phyloP scores from a whole-genome alignment of 2,888 invertebrate species.

The Diloba caeruleocephala region DNA sequence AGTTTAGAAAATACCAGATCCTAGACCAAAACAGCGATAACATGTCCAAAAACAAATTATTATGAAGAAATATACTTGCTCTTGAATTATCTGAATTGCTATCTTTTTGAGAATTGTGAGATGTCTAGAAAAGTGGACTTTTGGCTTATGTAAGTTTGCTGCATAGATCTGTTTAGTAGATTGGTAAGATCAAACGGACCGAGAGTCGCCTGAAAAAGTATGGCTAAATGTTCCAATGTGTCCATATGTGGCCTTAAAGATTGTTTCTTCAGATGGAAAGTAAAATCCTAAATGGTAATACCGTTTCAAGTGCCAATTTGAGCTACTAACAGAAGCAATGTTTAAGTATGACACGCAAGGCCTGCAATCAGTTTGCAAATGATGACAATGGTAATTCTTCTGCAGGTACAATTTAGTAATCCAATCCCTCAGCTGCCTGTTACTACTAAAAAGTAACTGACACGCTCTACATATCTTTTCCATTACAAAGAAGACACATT shows the following conservation, averaged over 20 bases:
- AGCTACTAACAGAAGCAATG: not conserved
- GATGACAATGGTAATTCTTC: slow-evolving; percentile 2
- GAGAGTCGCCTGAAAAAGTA: slow-evolving; percentile 36
- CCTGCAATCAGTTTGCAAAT: not conserved
- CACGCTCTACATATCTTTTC: slow-evolving; percentile 43
- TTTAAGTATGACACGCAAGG: not conserved
- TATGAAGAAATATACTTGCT: slow-evolving; percentile 35
- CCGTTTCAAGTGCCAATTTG: slow-evolving; percentile 23
- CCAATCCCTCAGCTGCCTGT: slow-evolving; percentile 10
- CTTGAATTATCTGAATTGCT: slow-evolving; percentile 48
- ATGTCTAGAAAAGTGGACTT: slow-evolving; percentile 42
- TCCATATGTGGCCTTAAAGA: slow-evolving; percentile 35
- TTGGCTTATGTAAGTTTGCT: slow-evolving; percentile 41
- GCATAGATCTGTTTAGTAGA: slow-evolving; percentile 38
- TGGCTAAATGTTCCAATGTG: slow-evolving; percentile 37
- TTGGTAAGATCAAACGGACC: slow-evolving; percentile 38
- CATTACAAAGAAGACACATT: slow-evolving; percentile 44
- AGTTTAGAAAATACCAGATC: slow-evolving; percentile 34
- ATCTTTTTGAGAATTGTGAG: slow-evolving; percentile 41
- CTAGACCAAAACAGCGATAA: slow-evolving; percentile 42
- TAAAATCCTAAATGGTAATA: slow-evolving; percentile 6
- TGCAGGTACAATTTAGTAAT: slow-evolving; percentile 8
- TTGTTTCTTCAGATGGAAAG: slow-evolving; percentile 24
- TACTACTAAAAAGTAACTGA: slow-evolving; percentile 26
- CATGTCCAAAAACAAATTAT: slow-evolving; percentile 45